Conservation (phyloP, 92 coral and sea anemone species). For the Parazoanthus atlanticus region DNA sequence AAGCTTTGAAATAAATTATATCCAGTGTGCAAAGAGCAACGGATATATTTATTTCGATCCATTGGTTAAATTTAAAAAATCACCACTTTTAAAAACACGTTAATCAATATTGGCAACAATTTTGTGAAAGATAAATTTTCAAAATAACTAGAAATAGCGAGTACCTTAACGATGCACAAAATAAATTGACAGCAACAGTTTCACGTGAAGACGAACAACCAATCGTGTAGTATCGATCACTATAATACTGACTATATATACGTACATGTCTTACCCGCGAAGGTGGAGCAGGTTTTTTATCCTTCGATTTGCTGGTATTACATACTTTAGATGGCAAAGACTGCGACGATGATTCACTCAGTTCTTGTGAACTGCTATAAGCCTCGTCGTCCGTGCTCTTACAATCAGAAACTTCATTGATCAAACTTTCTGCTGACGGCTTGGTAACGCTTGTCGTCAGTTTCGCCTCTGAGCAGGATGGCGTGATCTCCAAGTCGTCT, state of each 20-base stretch:
- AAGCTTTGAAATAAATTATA: background rate
- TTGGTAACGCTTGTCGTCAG: constrained; percentile 21
- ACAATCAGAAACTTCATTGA: constrained; percentile 52
- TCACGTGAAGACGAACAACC: constrained; percentile 5
- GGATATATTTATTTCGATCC: background rate
- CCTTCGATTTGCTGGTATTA: constrained; percentile 15
- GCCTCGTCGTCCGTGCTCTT: constrained; percentile 98
- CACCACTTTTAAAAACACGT: background rate
- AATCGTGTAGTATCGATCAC: background rate
- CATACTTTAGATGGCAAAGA: constrained; percentile 22
- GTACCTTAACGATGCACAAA: background rate
- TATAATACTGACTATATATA: no score
- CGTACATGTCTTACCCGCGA: constrained; percentile 1
- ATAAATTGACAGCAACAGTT: background rate
- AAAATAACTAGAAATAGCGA: background rate
- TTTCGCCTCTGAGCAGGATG: constrained; percentile 18
- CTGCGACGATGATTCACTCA: constrained; percentile 61
- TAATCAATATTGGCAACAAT: background rate
- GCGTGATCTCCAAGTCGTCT: constrained; percentile 73
- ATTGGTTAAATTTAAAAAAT: no score
- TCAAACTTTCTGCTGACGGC: constrained; percentile 26
- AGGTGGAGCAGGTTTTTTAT: constrained; percentile 28
- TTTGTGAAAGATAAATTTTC: background rate
- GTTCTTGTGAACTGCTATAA: constrained; percentile 93
- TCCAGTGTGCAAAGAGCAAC: background rate